A percentile compares a stretch with the other conserved stretches of the same genome.
Evolutionary conservation across 2,113 vertebrate genomes (phyloP).

Genomic region (Morone saxatilis): DNA sequence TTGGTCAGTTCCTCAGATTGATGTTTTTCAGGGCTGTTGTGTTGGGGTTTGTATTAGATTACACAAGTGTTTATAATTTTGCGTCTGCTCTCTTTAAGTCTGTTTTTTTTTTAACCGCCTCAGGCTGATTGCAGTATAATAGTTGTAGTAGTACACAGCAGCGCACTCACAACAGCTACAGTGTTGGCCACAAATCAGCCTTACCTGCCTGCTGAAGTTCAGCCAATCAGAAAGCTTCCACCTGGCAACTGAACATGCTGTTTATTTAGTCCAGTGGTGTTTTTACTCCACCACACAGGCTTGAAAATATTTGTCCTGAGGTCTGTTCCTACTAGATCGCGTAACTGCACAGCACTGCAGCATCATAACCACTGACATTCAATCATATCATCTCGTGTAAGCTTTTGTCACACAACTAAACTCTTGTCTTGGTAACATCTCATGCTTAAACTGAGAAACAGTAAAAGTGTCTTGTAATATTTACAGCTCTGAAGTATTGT

Average conservation of each 20-base stretch:
- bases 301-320: not conserved
- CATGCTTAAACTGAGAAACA: constrained; percentile 71
- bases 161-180: not conserved
- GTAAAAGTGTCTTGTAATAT: constrained; percentile 78
- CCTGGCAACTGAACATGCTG: not conserved
- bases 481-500: constrained; percentile 81
- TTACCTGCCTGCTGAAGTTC: not conserved
- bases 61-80: not conserved
- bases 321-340: not conserved
- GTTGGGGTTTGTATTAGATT: not conserved
- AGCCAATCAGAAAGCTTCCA: constrained; percentile 10
- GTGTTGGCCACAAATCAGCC: not conserved
- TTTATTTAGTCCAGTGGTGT: not conserved
- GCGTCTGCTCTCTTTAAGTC: not conserved
- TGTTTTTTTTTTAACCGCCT: not conserved
- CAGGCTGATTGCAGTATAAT: constrained; percentile 6
- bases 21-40: not conserved
- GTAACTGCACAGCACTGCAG: not conserved
- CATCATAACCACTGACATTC: constrained; percentile 5
- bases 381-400: constrained; percentile 52
- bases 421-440: constrained; percentile 71
- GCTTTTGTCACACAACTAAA: constrained; percentile 56
- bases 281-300: not conserved
- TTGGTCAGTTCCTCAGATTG: not conserved
- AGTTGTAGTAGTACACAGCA: constrained; percentile 5